These are phyloP conservation scores for Ahaetulla prasina DNA, from an alignment of 2,113 vertebrate genomes.

Conservation along the genomic window DNA sequence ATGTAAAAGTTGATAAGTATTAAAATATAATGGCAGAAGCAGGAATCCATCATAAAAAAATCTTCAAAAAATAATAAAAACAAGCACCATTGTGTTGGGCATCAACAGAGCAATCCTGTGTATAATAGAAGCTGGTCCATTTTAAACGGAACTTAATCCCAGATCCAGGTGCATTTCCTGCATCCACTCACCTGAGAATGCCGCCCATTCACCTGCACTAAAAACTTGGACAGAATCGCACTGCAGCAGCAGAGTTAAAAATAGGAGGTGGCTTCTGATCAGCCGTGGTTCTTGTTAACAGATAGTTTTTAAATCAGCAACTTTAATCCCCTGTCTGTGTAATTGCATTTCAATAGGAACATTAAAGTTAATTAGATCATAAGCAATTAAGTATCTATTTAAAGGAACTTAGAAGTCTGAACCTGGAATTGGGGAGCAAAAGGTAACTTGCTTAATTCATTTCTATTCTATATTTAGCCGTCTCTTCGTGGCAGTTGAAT, in stretches of 20 bases:
- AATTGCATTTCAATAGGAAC: conserved; percentile 10
- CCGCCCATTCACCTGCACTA: not conserved
- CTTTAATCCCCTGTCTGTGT: conserved; percentile 22
- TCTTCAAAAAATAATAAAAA: not conserved
- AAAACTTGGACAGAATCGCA: not conserved
- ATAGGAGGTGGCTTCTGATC: conserved; percentile 25
- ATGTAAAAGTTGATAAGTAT: not conserved
- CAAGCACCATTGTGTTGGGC: not conserved
- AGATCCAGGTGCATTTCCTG: not conserved
- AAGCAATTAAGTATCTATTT: conserved; percentile 34
- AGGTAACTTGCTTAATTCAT: conserved; percentile 12
- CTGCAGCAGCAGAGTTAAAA: conserved; percentile 27
- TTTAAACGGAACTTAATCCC: not conserved
- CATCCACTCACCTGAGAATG: not conserved
- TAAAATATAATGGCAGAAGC: not conserved
- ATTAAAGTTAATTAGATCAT: conserved; percentile 25
- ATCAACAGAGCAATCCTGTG: not conserved
- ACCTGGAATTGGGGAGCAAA: not conserved
- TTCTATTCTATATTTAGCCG: not conserved
- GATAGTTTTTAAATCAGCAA: conserved; percentile 10
- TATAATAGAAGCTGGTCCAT: not conserved
- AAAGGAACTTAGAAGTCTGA: conserved; percentile 26
- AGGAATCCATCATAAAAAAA: not conserved
- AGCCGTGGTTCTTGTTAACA: conserved; percentile 31
- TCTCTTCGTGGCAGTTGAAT: conserved; percentile 1